Evolutionary conservation across 1,140 invertebrate species (phyloP).

Genomic region (Bilobella aurantiaca): DNA sequence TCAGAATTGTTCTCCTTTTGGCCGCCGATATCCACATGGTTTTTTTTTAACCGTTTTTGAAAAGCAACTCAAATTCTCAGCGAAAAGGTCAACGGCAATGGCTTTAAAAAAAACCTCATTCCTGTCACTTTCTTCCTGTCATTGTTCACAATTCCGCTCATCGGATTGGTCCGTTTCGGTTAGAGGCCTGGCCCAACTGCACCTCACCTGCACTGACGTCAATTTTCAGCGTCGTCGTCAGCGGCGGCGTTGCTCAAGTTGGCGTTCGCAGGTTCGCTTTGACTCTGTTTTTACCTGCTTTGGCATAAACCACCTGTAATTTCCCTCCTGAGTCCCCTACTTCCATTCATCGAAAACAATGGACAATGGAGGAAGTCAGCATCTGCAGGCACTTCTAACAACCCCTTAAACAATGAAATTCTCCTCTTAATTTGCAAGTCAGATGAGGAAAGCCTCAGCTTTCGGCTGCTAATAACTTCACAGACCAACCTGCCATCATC

Average conservation of each 20-base stretch:
- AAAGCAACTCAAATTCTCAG: too few relatives aligned
- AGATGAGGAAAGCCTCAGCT: not conserved
- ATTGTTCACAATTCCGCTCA: not conserved
- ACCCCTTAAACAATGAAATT: not conserved
- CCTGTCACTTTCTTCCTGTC: not conserved
- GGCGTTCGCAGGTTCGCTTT: too few relatives aligned
- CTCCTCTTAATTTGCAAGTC: not conserved
- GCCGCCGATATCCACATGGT: too few relatives aligned
- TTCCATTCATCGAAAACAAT: not conserved
- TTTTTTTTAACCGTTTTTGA: too few relatives aligned
- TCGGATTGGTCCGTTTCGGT: too few relatives aligned
- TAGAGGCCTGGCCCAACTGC: too few relatives aligned
- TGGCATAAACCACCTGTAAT: conserved; percentile 6
- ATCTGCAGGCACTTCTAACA: conserved; percentile 1
- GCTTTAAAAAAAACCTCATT: too few relatives aligned
- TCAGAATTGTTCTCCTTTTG: too few relatives aligned
- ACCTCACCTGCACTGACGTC: too few relatives aligned
- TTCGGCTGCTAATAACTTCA: not conserved
- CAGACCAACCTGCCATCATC: not conserved
- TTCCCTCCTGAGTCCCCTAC: not conserved
- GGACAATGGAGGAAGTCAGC: not conserved
- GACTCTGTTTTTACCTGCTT: not conserved
- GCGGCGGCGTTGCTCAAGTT: too few relatives aligned
- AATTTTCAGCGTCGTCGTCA: too few relatives aligned
- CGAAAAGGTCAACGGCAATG: too few relatives aligned